Evolutionary conservation across 2,888 invertebrate species (phyloP).

Genomic region (Carterocephalus palaemon): DNA sequence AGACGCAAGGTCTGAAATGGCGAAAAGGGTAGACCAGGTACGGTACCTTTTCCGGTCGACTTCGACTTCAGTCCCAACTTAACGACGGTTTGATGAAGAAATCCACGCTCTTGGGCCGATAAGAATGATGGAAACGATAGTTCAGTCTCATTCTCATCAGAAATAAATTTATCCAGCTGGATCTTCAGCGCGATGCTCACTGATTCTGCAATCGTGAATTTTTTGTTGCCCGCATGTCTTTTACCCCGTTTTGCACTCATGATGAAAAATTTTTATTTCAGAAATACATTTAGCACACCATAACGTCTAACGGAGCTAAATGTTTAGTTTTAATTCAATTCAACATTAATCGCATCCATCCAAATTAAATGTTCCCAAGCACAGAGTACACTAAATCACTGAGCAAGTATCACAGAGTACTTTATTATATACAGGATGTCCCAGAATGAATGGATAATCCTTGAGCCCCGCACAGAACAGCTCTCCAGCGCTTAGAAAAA

Average conservation of each 20-base stretch:
- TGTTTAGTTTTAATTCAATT: not conserved
- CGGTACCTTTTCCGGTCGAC: slow-evolving; percentile 87
- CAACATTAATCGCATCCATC: too few species aligned
- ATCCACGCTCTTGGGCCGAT: slow-evolving; percentile 87
- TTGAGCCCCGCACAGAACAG: too few species aligned
- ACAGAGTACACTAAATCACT: too few species aligned
- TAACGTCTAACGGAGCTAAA: not conserved
- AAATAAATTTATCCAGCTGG: slow-evolving; percentile 68
- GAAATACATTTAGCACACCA: not conserved
- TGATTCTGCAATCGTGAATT: slow-evolving; percentile 71
- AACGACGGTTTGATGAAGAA: slow-evolving; percentile 85
- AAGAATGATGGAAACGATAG: slow-evolving; percentile 85
- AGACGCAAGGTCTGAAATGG: too few species aligned
- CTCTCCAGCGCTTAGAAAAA: too few species aligned
- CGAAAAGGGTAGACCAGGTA: too few species aligned
- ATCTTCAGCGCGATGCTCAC: slow-evolving; percentile 73
- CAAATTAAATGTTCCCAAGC: too few species aligned
- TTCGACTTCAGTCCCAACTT: slow-evolving; percentile 86
- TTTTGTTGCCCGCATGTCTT: slow-evolving; percentile 60
- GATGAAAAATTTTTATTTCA: slow-evolving; percentile 25
- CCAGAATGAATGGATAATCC: too few species aligned
- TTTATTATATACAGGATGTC: too few species aligned
- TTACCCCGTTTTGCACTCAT: slow-evolving; percentile 71
- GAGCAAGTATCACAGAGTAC: too few species aligned
- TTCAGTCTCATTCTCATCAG: slow-evolving; percentile 71